These are phyloP conservation scores for Callipepla californica DNA, from an alignment of 2,113 vertebrate species.

Conservation along the genomic window DNA sequence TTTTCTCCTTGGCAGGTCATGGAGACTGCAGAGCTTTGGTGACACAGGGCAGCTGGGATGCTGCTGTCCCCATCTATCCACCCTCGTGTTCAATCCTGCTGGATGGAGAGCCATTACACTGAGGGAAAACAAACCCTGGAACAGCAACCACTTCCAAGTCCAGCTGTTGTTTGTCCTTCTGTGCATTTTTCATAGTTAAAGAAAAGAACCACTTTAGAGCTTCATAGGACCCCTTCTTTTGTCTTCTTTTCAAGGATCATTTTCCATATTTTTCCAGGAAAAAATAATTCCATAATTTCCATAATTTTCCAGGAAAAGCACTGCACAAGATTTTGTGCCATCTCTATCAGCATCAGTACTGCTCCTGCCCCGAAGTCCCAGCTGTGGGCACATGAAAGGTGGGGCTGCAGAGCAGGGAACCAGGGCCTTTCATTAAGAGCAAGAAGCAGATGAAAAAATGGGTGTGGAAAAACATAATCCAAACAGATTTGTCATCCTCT, in stretches of 20 bases:
- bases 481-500: background rate
- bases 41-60: background rate
- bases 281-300: too few species aligned
- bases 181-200: background rate
- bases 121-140: background rate
- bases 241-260: background rate
- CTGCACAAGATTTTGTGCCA: background rate
- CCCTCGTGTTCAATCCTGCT: background rate
- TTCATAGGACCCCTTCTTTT: background rate
- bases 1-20: conserved; percentile 31
- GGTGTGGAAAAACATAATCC: background rate
- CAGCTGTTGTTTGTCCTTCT: background rate
- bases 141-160: background rate
- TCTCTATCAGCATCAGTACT: accelerated
- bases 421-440: background rate
- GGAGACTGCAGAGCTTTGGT: background rate
- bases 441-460: background rate
- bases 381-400: background rate
- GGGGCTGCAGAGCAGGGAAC: background rate
- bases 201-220: background rate
- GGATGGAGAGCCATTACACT: background rate
- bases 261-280: background rate
- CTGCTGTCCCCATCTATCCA: background rate
- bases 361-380: accelerated
- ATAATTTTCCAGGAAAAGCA: background rate